Conservation (phyloP, 2,888 invertebrate species). For the Torymus texanus region DNA sequence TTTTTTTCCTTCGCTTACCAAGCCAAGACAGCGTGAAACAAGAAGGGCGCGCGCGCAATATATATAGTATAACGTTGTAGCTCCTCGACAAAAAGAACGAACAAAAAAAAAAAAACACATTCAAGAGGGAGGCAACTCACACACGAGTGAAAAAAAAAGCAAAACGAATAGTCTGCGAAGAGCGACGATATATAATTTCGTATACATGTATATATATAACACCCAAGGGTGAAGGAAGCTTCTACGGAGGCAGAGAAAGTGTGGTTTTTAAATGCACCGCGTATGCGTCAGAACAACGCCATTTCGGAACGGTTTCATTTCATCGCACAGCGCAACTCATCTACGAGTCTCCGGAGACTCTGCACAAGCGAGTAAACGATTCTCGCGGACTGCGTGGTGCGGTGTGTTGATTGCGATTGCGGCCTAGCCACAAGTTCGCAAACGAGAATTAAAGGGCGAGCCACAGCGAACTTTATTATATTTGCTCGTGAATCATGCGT, state of each 20-base stretch:
- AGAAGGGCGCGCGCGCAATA: slow-evolving; percentile 16
- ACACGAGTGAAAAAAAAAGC: slow-evolving; percentile 7
- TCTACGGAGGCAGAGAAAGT: background rate
- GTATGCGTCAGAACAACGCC: slow-evolving; percentile 20
- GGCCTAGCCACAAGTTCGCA: slow-evolving; percentile 44
- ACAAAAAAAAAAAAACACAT: slow-evolving; percentile 10
- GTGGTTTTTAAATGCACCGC: slow-evolving; percentile 27
- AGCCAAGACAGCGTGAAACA: slow-evolving; percentile 46
- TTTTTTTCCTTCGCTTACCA: slow-evolving; percentile 8
- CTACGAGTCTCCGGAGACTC: slow-evolving; percentile 64
- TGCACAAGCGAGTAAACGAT: slow-evolving; percentile 52
- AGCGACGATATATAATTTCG: slow-evolving; percentile 30
- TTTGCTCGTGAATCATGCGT: slow-evolving; percentile 59
- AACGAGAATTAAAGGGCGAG: slow-evolving; percentile 61
- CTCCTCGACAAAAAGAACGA: background rate
- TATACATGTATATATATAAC: too few relatives aligned
- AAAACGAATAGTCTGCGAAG: slow-evolving; percentile 31
- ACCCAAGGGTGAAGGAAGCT: background rate
- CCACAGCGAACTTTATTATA: slow-evolving; percentile 58
- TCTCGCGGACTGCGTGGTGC: slow-evolving; percentile 37
- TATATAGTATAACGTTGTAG: background rate
- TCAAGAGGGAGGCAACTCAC: background rate
- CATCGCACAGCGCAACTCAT: slow-evolving; percentile 46
- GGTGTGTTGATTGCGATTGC: slow-evolving; percentile 58
- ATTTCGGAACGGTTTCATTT: slow-evolving; percentile 59